Evolutionary conservation across 2,888 invertebrate species (phyloP).

Genomic region (Drosophila atripex): DNA sequence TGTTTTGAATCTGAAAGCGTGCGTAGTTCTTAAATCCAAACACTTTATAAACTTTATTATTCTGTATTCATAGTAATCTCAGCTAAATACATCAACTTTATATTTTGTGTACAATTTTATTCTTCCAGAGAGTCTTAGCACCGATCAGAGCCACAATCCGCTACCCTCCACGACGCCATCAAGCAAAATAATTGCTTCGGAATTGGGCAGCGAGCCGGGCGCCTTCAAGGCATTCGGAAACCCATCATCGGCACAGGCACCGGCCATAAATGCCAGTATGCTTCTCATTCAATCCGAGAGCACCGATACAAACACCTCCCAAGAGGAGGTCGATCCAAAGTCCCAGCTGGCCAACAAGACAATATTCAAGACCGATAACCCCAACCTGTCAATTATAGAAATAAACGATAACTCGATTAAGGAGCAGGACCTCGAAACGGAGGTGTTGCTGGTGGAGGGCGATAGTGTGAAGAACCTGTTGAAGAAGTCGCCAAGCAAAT

Average conservation of each 20-base stretch:
- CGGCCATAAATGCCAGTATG: constrained; percentile 65
- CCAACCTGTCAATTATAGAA: constrained; percentile 84
- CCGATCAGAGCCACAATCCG: constrained; percentile 47
- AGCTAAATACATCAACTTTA: neutral
- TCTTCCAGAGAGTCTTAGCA: constrained; percentile 71
- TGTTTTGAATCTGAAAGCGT: neutral
- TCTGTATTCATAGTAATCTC: neutral
- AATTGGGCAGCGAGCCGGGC: constrained; percentile 55
- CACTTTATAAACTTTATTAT: neutral
- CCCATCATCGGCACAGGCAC: constrained; percentile 9
- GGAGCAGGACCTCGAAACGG: constrained; percentile 75
- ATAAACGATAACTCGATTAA: constrained; percentile 81
- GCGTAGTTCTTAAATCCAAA: too few relatives aligned
- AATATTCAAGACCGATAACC: constrained; percentile 83
- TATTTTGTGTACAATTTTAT: constrained; percentile 1
- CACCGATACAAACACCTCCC: constrained; percentile 81
- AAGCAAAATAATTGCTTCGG: constrained; percentile 62
- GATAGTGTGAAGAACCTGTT: constrained; percentile 60
- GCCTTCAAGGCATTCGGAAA: constrained; percentile 20
- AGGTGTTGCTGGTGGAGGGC: constrained; percentile 81
- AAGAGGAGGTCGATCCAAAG: constrained; percentile 83
- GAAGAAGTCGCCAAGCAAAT: constrained; percentile 60
- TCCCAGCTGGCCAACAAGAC: constrained; percentile 83
- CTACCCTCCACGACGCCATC: constrained; percentile 31
- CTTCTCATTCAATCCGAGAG: constrained; percentile 81